Base-by-base conservation (phyloP, 2,888 invertebrate species). In the Unio delphinus region DNA sequence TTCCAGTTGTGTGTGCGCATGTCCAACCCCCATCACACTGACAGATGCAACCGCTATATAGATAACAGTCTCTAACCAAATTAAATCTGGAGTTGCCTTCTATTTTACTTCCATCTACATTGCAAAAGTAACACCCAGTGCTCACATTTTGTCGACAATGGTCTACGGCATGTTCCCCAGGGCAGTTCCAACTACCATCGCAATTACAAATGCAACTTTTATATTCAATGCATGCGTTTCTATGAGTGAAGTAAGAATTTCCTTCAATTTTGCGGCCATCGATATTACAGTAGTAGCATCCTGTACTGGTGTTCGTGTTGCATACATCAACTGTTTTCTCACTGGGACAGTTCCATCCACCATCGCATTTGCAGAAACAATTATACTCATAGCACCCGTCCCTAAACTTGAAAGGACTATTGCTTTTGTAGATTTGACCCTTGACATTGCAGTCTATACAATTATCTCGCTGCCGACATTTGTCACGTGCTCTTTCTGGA, bases 21-120 rank as follows among this genome's bases (percentile, higher is more conserved):
- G 76, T 74, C 84, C 84, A 86, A 28, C 82, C 80, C 3, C 86
- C 86, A 55, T 85, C 83, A 70, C 86, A 87, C 30, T 75, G 75
- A 69, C 86, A 87, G 1, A 70, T 70, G 65, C 86, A 87, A 61
- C 65, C 67, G 23, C 74, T 61, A 57, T 83, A 87, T 65, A 76
- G 65, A 55, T 76, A 79, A 66, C 86, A 87, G 4, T 80, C 82
- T 28, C 81, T 70, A 4, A 76, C 76, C 17, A 84, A 72, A 26
- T 76, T 72, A 73, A 87, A 87, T 7, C 71, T 66, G 3, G 81
- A 73, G 57, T 78, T 79, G 5, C 83, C 83, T 56, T 79, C 65
- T 67, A 79, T 82, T 26, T 72, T 69, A 57, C 80, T 75, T 4
- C 75, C 79, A 55, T 80, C 73, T 0, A 81, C 77, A 55, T 75